These are phyloP conservation scores for Capreolus pygargus DNA, from an alignment of 2,113 vertebrate genomes.

Conservation along the genomic window DNA sequence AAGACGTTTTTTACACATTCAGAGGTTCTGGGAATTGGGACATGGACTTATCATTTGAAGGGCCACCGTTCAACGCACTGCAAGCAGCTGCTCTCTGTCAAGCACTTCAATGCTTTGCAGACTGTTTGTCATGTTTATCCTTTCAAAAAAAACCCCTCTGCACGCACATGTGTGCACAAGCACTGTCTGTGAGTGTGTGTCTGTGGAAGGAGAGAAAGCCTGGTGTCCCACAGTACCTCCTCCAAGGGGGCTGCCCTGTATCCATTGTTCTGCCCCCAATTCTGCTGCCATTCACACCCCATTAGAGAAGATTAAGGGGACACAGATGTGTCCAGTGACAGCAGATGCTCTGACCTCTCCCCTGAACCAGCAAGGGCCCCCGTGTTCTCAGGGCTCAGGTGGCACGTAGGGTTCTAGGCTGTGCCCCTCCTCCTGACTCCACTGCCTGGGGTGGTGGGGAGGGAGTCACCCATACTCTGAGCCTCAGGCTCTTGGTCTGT, in stretches of 20 bases:
- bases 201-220: rapidly evolving
- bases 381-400: background rate
- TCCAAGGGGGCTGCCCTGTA: background rate
- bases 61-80: rapidly evolving
- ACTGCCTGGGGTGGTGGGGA: background rate
- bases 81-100: background rate
- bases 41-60: rapidly evolving
- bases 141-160: background rate
- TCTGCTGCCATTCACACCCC: rapidly evolving
- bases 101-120: rapidly evolving
- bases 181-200: rapidly evolving
- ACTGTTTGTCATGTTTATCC: background rate
- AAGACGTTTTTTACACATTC: background rate
- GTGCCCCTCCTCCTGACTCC: background rate
- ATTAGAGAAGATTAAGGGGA: background rate
- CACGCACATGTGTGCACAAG: rapidly evolving
- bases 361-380: rapidly evolving
- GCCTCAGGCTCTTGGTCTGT: background rate
- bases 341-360: background rate
- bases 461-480: background rate
- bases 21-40: background rate
- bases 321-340: rapidly evolving
- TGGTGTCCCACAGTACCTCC: rapidly evolving
- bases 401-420: background rate
- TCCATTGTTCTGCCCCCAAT: rapidly evolving